Base-by-base conservation (phyloP, 2,113 vertebrate genomes). In the Gavia stellata region DNA sequence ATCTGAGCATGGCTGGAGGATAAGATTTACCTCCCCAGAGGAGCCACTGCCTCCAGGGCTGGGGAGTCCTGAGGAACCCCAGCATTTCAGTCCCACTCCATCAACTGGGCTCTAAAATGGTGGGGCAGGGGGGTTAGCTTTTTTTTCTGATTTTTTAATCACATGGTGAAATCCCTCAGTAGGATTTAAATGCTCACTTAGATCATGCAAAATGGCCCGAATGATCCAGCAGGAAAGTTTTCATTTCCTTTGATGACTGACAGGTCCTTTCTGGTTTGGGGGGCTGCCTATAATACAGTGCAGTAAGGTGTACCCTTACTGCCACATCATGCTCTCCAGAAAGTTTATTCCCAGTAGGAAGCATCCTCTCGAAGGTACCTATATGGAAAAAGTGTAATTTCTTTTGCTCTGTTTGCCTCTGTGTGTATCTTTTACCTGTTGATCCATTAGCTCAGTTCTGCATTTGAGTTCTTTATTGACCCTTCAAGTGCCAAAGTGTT, bases 31-130 rank as follows among this genome's bases (percentile, higher is more conserved):
- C 19, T 40, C 34, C 18, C 49, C 34, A 28, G 29, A 66, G 36
- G 4, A 94, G 6, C 9, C 12, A 2, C 14, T 0, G 0, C 4
- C 40, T 74, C 29, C 28, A 33, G 21, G 15, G 4, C 18, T 75
- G 23, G 3, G 26, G 17, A 84, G 9, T 40, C 12, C n/a, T n/a
- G 17, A 53, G 38, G 6, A 59, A 42, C 7, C 33, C 33, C 47
- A 74, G 33, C 29, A 47, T 75, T 88, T 80, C 49, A 34, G 45
- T 44, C n/a, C 45, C 0, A 0, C 5, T 89, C 24, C 21, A 44
- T 33, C 28, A 52, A 4, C 3, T 11, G 34, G n/a, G 7, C 3
- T 77, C 17, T 25, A 68, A 58, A 91, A 59, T 12, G 5, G 11
- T 7, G 8, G 10, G 13, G 13, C 2, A 10, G 21, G 3, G 7